phyloP scores from a whole-genome alignment of 2,797 vertebrate species.

The Calcarius lapponicus region DNA sequence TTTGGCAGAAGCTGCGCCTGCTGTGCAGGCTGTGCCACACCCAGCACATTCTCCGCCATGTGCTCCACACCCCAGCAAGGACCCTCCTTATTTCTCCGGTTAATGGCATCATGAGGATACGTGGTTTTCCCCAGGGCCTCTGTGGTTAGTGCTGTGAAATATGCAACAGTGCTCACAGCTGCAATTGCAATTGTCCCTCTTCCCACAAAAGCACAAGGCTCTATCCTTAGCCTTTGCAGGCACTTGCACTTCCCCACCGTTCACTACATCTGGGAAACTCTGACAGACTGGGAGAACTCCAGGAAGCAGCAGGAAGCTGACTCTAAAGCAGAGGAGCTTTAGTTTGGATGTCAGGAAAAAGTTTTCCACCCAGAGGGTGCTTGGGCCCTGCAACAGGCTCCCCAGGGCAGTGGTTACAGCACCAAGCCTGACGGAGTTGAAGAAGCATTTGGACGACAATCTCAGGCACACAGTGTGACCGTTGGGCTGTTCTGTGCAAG shows the following conservation, averaged over 20 bases:
- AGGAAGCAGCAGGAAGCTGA: not conserved
- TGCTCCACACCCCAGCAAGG: not conserved
- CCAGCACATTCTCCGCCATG: accelerated
- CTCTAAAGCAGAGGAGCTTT: not conserved
- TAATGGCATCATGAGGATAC: not conserved
- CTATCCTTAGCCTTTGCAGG: not conserved
- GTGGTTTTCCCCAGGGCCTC: not conserved
- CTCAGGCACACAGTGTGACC: no score
- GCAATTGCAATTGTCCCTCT: not conserved
- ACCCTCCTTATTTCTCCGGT: not conserved
- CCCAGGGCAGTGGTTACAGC: not conserved
- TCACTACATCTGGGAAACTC: not conserved
- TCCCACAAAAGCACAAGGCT: not conserved
- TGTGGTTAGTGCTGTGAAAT: not conserved
- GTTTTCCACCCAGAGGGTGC: not conserved
- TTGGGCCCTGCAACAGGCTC: not conserved
- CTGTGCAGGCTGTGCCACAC: not conserved
- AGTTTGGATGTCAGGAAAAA: not conserved
- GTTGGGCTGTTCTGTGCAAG: no score
- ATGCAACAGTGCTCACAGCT: not conserved
- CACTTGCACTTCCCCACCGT: not conserved
- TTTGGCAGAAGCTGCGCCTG: not conserved
- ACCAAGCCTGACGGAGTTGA: no score
- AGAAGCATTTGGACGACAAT: no score
- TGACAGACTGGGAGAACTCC: not conserved